These are phyloP conservation scores for Chaetorhynchus papuensis DNA, from an alignment of 2,113 vertebrate genomes.

Conservation along the genomic window DNA sequence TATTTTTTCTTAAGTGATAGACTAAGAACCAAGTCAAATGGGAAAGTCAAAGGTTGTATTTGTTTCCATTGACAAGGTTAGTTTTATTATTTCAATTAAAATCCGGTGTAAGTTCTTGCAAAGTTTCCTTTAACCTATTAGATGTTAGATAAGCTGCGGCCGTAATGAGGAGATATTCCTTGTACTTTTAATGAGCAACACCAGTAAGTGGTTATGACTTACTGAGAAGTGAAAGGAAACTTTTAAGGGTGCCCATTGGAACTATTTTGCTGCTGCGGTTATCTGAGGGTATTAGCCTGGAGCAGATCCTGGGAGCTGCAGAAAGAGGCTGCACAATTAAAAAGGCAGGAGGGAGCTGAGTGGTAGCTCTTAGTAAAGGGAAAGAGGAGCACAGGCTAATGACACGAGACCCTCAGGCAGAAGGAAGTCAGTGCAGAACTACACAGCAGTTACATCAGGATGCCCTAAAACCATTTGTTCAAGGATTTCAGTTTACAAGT, in stretches of 20 bases:
- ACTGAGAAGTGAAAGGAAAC: conserved; percentile 15
- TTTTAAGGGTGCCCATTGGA: conserved; percentile 54
- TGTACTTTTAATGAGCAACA: not conserved
- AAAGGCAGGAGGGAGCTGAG: not conserved
- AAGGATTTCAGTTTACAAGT: not conserved
- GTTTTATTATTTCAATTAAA: conserved; percentile 4
- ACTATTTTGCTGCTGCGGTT: not conserved
- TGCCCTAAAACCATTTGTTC: not conserved
- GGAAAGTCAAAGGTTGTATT: not conserved
- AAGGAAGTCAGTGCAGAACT: not conserved
- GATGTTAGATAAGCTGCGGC: not conserved
- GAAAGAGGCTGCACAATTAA: conserved; percentile 11
- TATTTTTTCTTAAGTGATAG: not conserved
- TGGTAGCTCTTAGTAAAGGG: not conserved
- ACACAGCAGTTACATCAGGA: not conserved
- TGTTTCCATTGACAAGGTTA: not conserved
- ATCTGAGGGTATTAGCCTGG: conserved; percentile 37
- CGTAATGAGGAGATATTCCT: not conserved
- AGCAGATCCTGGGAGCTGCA: not conserved
- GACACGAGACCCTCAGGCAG: not conserved
- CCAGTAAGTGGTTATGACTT: not conserved
- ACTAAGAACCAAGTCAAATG: not conserved
- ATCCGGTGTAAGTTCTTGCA: not conserved
- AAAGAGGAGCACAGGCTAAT: not conserved
- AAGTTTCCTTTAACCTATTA: not conserved